Conservation (phyloP, 1,140 invertebrate genomes). For the Drosophila takahashii region DNA sequence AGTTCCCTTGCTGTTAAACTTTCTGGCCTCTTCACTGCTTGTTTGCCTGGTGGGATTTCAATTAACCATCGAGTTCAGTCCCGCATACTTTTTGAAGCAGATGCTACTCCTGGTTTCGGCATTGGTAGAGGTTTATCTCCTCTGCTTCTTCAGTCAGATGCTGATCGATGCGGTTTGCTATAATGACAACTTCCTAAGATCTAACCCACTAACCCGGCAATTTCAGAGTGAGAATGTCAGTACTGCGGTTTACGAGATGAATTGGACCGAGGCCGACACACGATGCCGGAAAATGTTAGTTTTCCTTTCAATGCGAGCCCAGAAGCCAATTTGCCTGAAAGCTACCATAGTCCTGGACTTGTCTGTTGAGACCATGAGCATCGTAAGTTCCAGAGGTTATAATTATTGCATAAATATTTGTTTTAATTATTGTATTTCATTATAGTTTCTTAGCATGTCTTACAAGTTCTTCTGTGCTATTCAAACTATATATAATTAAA, state of each 20-base stretch:
- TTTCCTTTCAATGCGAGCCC: conserved; percentile 40
- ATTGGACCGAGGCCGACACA: conserved; percentile 42
- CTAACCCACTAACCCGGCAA: fast-evolving
- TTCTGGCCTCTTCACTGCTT: conserved; percentile 54
- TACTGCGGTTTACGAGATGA: conserved; percentile 49
- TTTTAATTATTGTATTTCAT: background rate
- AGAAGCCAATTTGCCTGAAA: conserved; percentile 33
- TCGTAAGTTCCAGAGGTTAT: background rate
- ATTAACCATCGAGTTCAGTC: conserved; percentile 46
- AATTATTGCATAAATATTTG: background rate
- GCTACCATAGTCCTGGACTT: background rate
- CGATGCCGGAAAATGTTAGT: conserved; percentile 54
- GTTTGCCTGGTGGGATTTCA: conserved; percentile 73
- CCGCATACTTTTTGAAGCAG: conserved; percentile 37
- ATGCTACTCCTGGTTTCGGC: conserved; percentile 30
- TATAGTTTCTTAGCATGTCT: background rate
- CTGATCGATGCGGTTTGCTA: conserved; percentile 59
- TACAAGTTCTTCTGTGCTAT: background rate
- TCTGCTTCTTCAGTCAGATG: conserved; percentile 56
- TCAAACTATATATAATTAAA: background rate
- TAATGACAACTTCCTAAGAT: background rate
- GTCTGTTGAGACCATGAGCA: background rate
- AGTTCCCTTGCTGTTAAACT: conserved; percentile 58
- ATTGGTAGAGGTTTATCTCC: conserved; percentile 43
- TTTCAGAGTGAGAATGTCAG: conserved; percentile 46